Conservation (phyloP, 2,113 vertebrate genomes). For the Excalfactoria chinensis region DNA sequence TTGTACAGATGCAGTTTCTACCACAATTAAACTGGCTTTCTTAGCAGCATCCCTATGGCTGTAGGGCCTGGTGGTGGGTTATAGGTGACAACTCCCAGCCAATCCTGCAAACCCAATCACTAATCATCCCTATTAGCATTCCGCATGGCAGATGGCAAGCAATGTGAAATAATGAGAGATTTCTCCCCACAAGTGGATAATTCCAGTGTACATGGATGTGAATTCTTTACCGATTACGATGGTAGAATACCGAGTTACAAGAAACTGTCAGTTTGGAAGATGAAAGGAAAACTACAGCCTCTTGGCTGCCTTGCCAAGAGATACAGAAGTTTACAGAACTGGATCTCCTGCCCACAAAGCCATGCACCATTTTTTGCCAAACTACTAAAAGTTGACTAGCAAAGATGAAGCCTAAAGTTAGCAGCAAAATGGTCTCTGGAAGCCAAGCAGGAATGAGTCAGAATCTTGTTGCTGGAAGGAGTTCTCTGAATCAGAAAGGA, state of each 20-base stretch:
- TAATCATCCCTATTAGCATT: constrained; percentile 30
- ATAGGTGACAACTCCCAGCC: neutral
- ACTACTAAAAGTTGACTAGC: constrained; percentile 64
- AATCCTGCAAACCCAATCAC: constrained; percentile 18
- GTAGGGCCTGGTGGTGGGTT: neutral
- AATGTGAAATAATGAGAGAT: constrained; percentile 38
- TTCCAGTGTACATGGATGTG: constrained; percentile 42
- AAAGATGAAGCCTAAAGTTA: constrained; percentile 72
- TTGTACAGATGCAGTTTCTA: neutral
- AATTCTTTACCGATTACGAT: constrained; percentile 39
- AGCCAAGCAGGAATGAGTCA: constrained; percentile 68
- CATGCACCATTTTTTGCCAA: constrained; percentile 43
- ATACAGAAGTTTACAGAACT: constrained; percentile 53
- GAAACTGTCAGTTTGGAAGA: constrained; percentile 49
- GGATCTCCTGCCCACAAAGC: constrained; percentile 51
- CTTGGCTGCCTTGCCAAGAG: constrained; percentile 40
- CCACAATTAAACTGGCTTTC: neutral
- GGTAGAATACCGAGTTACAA: constrained; percentile 28
- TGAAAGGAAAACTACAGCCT: constrained; percentile 54
- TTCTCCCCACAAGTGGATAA: constrained; percentile 45
- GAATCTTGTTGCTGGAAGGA: constrained; percentile 68
- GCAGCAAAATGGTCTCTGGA: constrained; percentile 58
- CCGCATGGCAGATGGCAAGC: constrained; percentile 44
- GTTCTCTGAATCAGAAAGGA: constrained; percentile 70
- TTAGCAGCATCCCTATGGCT: neutral